phyloP scores from a whole-genome alignment of 2,113 vertebrate species.

The Mirza zaza region DNA sequence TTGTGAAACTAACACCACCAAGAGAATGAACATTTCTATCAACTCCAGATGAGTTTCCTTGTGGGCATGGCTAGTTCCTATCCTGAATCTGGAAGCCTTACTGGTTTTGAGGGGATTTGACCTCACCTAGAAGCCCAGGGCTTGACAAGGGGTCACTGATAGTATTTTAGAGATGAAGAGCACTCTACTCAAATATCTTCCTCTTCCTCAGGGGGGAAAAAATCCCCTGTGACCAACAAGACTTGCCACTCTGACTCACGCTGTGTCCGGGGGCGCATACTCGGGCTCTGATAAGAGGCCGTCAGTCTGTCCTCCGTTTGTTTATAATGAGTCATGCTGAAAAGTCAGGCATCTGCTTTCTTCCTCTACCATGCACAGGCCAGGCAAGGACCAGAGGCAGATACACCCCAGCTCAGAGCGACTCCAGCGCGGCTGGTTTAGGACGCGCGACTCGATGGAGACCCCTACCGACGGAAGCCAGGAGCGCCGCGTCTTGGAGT shows the following conservation, averaged over 20 bases:
- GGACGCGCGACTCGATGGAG: constrained; percentile 46
- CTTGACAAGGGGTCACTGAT: not conserved
- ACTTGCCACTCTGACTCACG: constrained; percentile 58
- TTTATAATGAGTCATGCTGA: constrained; percentile 72
- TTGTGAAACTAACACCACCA: not conserved
- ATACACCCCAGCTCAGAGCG: not conserved
- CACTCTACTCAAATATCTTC: not conserved
- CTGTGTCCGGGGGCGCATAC: not conserved
- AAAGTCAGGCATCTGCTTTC: constrained; percentile 50
- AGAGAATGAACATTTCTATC: not conserved
- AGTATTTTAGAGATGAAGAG: not conserved
- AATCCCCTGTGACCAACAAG: not conserved
- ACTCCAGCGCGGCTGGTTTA: not conserved
- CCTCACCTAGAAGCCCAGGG: not conserved
- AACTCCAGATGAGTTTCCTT: not conserved
- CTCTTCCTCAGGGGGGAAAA: not conserved
- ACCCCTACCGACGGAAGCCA: constrained; percentile 22
- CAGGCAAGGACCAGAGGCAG: constrained; percentile 56
- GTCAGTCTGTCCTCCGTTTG: constrained; percentile 51
- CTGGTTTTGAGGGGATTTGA: not conserved
- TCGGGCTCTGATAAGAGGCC: constrained; percentile 58
- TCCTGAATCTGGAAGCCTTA: not conserved
- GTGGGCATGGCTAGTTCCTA: not conserved
- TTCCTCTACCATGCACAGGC: not conserved
- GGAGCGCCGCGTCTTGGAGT: not conserved